Evolutionary conservation across 2,113 vertebrate genomes (phyloP).

Genomic region (Chaetura pelagica): DNA sequence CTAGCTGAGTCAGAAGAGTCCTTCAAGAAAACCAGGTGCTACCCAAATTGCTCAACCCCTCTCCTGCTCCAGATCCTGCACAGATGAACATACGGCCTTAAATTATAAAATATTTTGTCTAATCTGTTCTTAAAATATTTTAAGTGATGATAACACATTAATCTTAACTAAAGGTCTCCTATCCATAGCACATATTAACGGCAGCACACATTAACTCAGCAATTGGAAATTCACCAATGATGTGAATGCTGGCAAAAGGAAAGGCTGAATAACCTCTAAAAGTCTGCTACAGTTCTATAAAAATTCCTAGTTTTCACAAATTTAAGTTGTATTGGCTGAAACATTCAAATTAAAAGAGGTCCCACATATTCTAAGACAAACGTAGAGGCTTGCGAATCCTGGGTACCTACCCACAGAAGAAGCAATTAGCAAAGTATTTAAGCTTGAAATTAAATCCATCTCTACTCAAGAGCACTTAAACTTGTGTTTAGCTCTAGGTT

Average conservation of each 20-base stretch:
- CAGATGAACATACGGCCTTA: slow-evolving; percentile 11
- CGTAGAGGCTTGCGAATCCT: not conserved
- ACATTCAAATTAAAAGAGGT: not conserved
- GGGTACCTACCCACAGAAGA: not conserved
- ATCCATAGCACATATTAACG: not conserved
- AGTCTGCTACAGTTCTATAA: not conserved
- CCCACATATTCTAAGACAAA: not conserved
- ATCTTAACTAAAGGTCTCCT: slow-evolving; percentile 6
- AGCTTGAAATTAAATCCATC: slow-evolving; percentile 10
- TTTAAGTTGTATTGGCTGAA: not conserved
- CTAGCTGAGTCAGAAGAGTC: not conserved
- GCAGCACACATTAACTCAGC: not conserved
- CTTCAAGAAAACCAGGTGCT: not conserved
- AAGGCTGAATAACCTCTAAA: not conserved
- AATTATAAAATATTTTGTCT: not conserved
- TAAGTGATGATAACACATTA: not conserved
- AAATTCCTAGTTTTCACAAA: not conserved
- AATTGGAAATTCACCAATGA: not conserved
- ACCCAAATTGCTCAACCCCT: not conserved
- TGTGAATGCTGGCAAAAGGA: not conserved
- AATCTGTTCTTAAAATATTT: slow-evolving; percentile 34
- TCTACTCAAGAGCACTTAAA: not conserved
- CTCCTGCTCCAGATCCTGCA: slow-evolving; percentile 9
- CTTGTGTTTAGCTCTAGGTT: not conserved
- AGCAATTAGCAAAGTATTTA: slow-evolving; percentile 18